Conservation (phyloP, 1,140 invertebrate genomes). For the Tetragonula clypearis region DNA sequence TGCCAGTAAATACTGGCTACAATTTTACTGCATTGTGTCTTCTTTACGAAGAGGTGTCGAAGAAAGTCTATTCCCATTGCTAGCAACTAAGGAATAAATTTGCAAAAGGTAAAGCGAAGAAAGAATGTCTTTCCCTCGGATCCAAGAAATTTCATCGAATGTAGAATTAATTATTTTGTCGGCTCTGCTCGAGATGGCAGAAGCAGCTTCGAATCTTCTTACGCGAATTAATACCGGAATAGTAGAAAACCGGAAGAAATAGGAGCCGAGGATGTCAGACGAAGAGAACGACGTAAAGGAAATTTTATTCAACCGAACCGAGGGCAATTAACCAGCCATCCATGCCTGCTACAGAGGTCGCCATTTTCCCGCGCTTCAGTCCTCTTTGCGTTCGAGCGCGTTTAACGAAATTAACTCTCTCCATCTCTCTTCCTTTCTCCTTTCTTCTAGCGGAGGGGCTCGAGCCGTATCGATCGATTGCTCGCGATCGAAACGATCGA, state of each 20-base stretch:
- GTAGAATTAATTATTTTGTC: too few species aligned
- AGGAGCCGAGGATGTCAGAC: neutral
- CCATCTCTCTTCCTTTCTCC: neutral
- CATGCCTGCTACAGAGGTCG: neutral
- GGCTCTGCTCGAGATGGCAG: too few species aligned
- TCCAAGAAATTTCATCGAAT: too few species aligned
- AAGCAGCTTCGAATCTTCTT: too few species aligned
- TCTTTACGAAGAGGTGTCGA: too few species aligned
- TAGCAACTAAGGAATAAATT: too few species aligned
- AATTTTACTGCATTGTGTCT: too few species aligned
- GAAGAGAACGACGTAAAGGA: neutral
- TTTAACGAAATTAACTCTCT: conserved; percentile 18
- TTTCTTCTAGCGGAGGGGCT: neutral
- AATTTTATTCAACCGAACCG: neutral
- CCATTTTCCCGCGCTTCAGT: conserved; percentile 6
- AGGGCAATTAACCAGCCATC: neutral
- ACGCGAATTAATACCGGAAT: too few species aligned
- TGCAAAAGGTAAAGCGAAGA: too few species aligned
- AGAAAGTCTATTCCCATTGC: too few species aligned
- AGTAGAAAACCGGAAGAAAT: neutral
- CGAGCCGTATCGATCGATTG: conserved; percentile 8
- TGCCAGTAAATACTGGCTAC: too few species aligned
- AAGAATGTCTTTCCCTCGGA: too few species aligned
- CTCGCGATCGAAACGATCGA: neutral
- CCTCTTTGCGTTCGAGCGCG: neutral